These are phyloP conservation scores for Mimachlamys varia DNA, from an alignment of 2,888 invertebrate species.

Conservation along the genomic window DNA sequence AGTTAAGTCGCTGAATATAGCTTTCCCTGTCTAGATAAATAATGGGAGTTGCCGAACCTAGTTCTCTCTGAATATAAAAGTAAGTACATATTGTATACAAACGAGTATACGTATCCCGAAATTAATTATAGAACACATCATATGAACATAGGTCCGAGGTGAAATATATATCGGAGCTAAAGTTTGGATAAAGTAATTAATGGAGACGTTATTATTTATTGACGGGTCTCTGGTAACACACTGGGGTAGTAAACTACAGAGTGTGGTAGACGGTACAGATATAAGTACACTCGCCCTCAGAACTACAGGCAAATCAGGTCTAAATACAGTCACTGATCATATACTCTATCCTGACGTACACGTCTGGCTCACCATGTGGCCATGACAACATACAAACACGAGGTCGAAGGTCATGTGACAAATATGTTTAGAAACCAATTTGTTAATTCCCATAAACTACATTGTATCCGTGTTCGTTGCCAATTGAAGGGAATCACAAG, in stretches of 20 bases:
- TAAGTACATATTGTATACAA: too few species aligned
- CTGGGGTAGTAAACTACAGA: background rate
- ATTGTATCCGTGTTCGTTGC: too few species aligned
- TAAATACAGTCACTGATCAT: background rate
- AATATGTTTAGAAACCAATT: background rate
- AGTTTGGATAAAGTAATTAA: too few species aligned
- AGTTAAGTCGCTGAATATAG: background rate
- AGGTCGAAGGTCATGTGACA: background rate
- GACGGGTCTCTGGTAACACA: too few species aligned
- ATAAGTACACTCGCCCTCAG: background rate
- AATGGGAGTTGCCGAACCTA: background rate
- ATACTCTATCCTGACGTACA: background rate
- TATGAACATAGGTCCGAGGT: too few species aligned
- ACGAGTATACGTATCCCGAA: too few species aligned
- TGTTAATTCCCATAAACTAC: too few species aligned
- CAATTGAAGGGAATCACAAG: too few species aligned
- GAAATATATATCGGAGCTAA: too few species aligned
- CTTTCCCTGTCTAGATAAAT: background rate
- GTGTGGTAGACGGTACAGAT: background rate
- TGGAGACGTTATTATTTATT: too few species aligned
- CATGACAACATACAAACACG: background rate
- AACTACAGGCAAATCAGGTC: background rate
- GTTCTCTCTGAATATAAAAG: too few species aligned
- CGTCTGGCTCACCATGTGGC: slow-evolving; percentile 12
- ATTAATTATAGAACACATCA: too few species aligned